Evolutionary conservation across 1,140 invertebrate species (phyloP).

Genomic region (Drosophila malerkotliana): DNA sequence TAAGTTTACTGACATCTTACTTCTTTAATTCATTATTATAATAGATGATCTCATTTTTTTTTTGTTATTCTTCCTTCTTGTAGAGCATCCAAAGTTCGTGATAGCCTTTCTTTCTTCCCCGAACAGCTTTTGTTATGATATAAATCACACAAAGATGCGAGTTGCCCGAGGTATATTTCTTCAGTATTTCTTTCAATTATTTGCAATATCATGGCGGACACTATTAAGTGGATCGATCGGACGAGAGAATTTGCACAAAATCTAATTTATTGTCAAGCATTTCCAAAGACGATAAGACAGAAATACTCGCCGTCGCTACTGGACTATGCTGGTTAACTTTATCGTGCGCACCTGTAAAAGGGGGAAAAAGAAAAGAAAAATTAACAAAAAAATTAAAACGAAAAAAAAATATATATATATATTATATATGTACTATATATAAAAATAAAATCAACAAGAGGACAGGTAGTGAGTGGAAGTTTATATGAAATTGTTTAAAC

Average conservation of each 20-base stretch:
- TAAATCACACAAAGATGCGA: slow-evolving; percentile 68
- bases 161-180: slow-evolving; percentile 36
- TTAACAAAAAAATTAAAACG: slow-evolving; percentile 31
- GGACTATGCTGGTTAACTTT: slow-evolving; percentile 53
- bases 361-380: slow-evolving; percentile 25
- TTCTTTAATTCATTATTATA: too few relatives aligned
- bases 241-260: slow-evolving; percentile 71
- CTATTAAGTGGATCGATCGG: slow-evolving; percentile 57
- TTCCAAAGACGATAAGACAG: slow-evolving; percentile 68
- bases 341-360: slow-evolving; percentile 72
- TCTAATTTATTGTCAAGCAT: slow-evolving; percentile 79
- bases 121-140: slow-evolving; percentile 43
- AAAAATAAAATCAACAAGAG: slow-evolving; percentile 32
- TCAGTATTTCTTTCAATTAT: slow-evolving; percentile 29
- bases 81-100: slow-evolving; percentile 32
- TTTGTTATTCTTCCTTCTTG: too few relatives aligned
- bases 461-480: slow-evolving; percentile 19
- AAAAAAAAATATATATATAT: slow-evolving; percentile 20
- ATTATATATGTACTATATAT: slow-evolving; percentile 12
- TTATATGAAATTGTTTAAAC: slow-evolving; percentile 66
- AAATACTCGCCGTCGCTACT: slow-evolving; percentile 11
- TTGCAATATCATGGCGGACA: slow-evolving; percentile 63
- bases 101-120: slow-evolving; percentile 18
- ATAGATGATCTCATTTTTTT: too few relatives aligned
- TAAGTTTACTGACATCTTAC: too few relatives aligned